These are phyloP conservation scores for Sceloporus tristichus DNA, from an alignment of 2,113 vertebrate genomes.

Conservation along the genomic window DNA sequence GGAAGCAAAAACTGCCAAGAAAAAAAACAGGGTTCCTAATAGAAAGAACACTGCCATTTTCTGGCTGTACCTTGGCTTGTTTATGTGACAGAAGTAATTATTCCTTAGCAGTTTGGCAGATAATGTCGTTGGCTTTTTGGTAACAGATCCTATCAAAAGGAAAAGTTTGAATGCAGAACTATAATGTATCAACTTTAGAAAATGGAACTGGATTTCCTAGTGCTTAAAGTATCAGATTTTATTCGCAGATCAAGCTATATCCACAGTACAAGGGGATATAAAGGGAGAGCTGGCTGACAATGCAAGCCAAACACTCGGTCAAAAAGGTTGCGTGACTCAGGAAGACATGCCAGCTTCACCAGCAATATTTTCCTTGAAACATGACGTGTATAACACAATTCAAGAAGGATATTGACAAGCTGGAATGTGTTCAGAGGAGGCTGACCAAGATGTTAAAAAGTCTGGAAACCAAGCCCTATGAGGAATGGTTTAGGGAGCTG, in stretches of 20 bases:
- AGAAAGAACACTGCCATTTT: slow-evolving; percentile 8
- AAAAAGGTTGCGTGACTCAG: background rate
- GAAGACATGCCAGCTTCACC: background rate
- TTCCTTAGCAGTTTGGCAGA: slow-evolving; percentile 12
- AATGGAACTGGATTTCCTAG: background rate
- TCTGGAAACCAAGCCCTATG: no score
- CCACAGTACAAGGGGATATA: background rate
- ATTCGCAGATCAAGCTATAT: background rate
- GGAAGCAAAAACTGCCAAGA: background rate
- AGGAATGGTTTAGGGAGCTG: no score
- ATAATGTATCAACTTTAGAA: background rate
- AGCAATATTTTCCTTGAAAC: background rate
- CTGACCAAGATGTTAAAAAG: no score
- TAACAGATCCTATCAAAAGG: slow-evolving; percentile 13
- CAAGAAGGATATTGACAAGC: no score
- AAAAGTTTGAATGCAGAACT: background rate
- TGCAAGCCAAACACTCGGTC: background rate
- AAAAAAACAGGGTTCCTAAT: fast-evolving
- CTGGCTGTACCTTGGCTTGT: background rate
- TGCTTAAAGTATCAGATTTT: background rate
- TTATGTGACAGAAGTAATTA: slow-evolving; percentile 41
- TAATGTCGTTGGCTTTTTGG: background rate
- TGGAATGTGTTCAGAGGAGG: no score
- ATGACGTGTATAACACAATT: no score
- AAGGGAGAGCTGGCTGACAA: background rate